Evolutionary conservation across 2,888 invertebrate species (phyloP).

Genomic region (Cheilosia grossa): DNA sequence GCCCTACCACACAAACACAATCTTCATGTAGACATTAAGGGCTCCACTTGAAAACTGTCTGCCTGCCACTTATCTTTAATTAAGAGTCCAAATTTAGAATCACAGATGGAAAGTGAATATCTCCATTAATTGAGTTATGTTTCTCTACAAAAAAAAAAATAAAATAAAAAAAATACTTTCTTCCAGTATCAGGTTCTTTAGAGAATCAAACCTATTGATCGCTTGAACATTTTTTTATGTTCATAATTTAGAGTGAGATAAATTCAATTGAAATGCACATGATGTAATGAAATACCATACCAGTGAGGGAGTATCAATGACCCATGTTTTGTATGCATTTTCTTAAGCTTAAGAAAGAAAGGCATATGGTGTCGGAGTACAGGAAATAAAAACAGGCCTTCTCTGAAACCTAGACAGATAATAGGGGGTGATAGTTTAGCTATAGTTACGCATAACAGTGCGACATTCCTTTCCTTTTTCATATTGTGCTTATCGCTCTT

Average conservation of each 20-base stretch:
- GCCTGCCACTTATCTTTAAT: slow-evolving; percentile 67
- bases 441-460: too few species aligned
- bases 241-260: slow-evolving; percentile 31
- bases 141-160: background rate
- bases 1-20: background rate
- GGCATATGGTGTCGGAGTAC: background rate
- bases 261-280: slow-evolving; percentile 33
- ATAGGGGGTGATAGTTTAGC: too few species aligned
- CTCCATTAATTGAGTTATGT: slow-evolving; percentile 56
- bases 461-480: too few species aligned
- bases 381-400: background rate
- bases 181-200: slow-evolving; percentile 7
- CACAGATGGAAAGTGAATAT: slow-evolving; percentile 7
- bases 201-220: slow-evolving; percentile 16
- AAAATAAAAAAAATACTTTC: background rate
- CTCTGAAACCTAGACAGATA: background rate
- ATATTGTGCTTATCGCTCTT: too few species aligned
- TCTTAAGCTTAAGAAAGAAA: background rate
- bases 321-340: background rate
- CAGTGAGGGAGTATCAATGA: slow-evolving; percentile 39
- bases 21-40: slow-evolving; percentile 24
- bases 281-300: slow-evolving; percentile 46
- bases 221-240: slow-evolving; percentile 4
- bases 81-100: slow-evolving; percentile 54
- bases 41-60: slow-evolving; percentile 50